Conservation (phyloP, 2,113 vertebrate species). For the Montifringilla adamsi region DNA sequence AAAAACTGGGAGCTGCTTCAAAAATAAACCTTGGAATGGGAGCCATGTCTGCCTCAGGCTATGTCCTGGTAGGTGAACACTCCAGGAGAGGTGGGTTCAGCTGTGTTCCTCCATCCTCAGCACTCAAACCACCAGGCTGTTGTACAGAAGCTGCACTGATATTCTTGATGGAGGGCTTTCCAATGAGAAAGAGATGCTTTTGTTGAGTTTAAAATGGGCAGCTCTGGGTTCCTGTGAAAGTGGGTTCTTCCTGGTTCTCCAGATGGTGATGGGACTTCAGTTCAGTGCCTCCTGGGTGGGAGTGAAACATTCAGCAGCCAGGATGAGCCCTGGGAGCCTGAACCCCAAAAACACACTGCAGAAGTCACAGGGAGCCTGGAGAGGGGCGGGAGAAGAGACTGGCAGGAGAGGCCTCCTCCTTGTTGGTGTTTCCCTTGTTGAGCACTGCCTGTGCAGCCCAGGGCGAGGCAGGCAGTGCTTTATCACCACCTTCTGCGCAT, state of each 20-base stretch:
- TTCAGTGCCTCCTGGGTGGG: not conserved
- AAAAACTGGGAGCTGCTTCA: not conserved
- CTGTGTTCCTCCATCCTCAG: not conserved
- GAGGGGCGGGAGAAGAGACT: not conserved
- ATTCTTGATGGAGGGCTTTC: not conserved
- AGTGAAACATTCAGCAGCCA: not conserved
- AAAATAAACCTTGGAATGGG: not conserved
- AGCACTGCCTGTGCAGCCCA: not conserved
- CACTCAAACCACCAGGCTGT: not conserved
- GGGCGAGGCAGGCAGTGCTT: not conserved
- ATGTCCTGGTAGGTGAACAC: not conserved
- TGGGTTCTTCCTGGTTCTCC: not conserved
- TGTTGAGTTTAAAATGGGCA: not conserved
- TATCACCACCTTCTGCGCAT: accelerated
- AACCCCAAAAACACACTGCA: not conserved
- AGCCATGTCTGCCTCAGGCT: not conserved
- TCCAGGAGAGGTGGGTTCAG: not conserved
- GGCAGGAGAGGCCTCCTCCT: not conserved
- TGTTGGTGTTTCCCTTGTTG: accelerated
- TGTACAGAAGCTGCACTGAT: not conserved
- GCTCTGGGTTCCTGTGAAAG: not conserved
- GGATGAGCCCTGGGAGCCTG: not conserved
- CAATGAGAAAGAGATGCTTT: not conserved
- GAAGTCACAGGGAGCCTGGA: not conserved
- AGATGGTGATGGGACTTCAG: not conserved